These are phyloP conservation scores for Campylomormyrus tamandua DNA, from an alignment of 2,113 vertebrate genomes.

Conservation along the genomic window DNA sequence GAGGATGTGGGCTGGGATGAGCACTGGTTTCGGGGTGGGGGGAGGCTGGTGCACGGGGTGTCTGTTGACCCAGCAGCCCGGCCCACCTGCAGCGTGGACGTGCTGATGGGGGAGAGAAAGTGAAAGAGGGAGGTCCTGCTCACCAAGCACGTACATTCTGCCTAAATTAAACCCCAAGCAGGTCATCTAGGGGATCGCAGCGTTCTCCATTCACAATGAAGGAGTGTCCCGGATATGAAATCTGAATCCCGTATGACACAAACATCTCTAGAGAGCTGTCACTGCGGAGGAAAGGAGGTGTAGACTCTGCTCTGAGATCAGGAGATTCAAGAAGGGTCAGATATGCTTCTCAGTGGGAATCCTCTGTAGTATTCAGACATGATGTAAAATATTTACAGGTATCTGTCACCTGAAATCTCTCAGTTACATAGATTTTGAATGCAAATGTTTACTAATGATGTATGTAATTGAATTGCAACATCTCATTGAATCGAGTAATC, in stretches of 20 bases:
- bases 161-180: neutral
- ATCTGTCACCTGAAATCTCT: neutral
- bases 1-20: neutral
- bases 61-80: slow-evolving; percentile 27
- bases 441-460: neutral
- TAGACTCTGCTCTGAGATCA: neutral
- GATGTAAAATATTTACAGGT: neutral
- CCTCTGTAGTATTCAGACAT: neutral
- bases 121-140: neutral
- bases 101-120: slow-evolving; percentile 15
- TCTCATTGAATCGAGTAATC: neutral
- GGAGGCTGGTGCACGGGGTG: slow-evolving; percentile 12
- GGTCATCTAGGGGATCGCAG: neutral
- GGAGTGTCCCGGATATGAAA: neutral
- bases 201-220: neutral
- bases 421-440: neutral
- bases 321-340: neutral
- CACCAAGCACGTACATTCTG: neutral
- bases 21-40: neutral
- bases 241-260: neutral
- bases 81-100: slow-evolving; percentile 21
- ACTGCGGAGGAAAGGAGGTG: neutral
- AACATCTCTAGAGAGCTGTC: neutral
- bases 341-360: neutral
- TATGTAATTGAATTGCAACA: neutral